These are phyloP conservation scores for Omphaloscelis lunosa DNA, from an alignment of 2,888 invertebrate genomes.

Conservation along the genomic window DNA sequence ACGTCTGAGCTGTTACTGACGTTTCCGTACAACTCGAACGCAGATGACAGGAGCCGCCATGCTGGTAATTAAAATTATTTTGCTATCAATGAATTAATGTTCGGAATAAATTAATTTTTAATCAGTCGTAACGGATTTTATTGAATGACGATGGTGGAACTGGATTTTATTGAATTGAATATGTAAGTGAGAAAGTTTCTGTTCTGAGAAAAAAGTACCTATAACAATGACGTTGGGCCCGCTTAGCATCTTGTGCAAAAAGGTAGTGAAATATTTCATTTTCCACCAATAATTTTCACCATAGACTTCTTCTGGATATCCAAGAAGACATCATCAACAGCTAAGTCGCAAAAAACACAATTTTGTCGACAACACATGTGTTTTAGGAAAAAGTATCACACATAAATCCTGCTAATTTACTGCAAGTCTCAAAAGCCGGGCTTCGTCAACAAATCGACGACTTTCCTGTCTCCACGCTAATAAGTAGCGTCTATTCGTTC, in stretches of 20 bases:
- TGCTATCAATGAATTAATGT: slow-evolving; percentile 50
- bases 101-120: slow-evolving; percentile 49
- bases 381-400: not conserved
- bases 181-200: slow-evolving; percentile 21
- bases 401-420: slow-evolving; percentile 48
- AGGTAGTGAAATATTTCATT: too few species aligned
- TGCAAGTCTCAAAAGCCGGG: not conserved
- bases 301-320: not conserved
- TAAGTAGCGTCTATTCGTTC: slow-evolving; percentile 60
- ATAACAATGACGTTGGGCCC: not conserved
- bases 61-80: slow-evolving; percentile 59
- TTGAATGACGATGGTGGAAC: slow-evolving; percentile 14
- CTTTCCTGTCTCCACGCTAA: slow-evolving; percentile 50
- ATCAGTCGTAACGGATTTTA: slow-evolving; percentile 47
- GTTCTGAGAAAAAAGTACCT: not conserved
- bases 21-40: slow-evolving; percentile 59
- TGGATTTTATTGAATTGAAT: slow-evolving; percentile 30
- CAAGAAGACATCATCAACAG: too few species aligned
- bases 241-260: not conserved
- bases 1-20: slow-evolving; percentile 55
- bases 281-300: not conserved
- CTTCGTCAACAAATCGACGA: slow-evolving; percentile 38
- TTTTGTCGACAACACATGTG: not conserved
- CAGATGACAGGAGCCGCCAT: slow-evolving; percentile 59
- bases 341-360: not conserved